Conservation (phyloP, 2,888 invertebrate genomes). For the Diaprepes abbreviatus region DNA sequence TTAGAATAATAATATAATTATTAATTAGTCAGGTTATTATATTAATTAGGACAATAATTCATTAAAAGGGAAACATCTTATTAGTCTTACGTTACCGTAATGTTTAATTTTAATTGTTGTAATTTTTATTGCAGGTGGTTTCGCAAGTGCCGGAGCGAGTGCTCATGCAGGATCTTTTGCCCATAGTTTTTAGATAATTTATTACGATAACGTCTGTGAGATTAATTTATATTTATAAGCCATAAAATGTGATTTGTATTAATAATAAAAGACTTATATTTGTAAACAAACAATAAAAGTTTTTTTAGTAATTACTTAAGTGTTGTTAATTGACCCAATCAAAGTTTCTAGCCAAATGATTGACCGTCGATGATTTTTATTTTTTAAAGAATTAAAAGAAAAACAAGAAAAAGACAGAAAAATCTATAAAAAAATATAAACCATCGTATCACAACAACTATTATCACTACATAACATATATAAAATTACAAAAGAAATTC, state of each 20-base stretch:
- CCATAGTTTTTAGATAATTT: conserved; percentile 34
- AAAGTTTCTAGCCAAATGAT: no score
- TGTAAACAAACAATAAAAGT: neutral
- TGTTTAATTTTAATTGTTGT: conserved; percentile 4
- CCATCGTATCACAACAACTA: no score
- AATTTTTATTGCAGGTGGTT: conserved; percentile 47
- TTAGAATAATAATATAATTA: conserved; percentile 11
- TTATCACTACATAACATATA: no score
- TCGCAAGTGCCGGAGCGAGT: conserved; percentile 43
- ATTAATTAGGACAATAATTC: conserved; percentile 4
- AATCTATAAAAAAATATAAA: no score
- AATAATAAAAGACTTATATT: conserved; percentile 26
- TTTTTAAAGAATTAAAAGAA: no score
- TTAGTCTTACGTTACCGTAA: conserved; percentile 12
- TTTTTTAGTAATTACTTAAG: neutral
- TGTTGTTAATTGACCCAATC: no score
- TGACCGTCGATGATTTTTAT: no score
- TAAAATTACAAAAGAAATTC: no score
- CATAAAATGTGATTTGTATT: conserved; percentile 35
- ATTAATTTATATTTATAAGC: conserved; percentile 28
- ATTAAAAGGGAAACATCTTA: conserved; percentile 12
- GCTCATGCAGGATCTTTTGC: conserved; percentile 44
- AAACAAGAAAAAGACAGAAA: no score
- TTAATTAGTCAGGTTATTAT: conserved; percentile 7
- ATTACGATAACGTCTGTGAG: conserved; percentile 18